A percentile compares a stretch with the other conserved stretches of the same genome.
phyloP scores from a whole-genome alignment of 2,113 vertebrate species.

The Rutilus rutilus region DNA sequence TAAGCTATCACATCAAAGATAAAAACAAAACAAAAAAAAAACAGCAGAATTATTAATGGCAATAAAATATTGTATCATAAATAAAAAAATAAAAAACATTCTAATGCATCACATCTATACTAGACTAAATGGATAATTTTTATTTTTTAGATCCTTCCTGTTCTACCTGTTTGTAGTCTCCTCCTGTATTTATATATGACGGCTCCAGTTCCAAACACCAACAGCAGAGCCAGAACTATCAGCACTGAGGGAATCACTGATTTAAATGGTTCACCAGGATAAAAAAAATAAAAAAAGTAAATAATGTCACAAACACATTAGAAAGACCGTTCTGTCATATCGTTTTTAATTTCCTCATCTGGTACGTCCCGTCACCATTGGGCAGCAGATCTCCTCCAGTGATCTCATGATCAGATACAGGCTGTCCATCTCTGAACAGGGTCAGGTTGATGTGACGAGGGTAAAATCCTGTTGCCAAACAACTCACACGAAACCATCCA shows the following conservation, averaged over 20 bases:
- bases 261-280: no score
- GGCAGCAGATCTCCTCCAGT: conserved; percentile 49
- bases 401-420: conserved; percentile 42
- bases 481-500: conserved; percentile 13
- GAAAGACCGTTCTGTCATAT: no score
- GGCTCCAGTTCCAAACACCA: background rate
- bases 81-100: no score
- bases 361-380: conserved; percentile 51
- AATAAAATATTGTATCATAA: no score
- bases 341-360: conserved; percentile 32
- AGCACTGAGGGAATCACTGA: background rate
- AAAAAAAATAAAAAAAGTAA: no score
- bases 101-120: no score
- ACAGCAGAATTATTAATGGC: no score
- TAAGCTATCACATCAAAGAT: no score
- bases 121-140: no score
- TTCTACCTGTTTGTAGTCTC: background rate
- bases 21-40: no score
- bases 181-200: background rate
- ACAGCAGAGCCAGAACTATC: background rate
- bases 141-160: no score
- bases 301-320: no score
- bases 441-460: conserved; percentile 50
- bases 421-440: conserved; percentile 41
- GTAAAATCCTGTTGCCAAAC: conserved; percentile 33